Evolutionary conservation across 2,113 vertebrate species (phyloP).

Genomic region (Nesogale talazaci): DNA sequence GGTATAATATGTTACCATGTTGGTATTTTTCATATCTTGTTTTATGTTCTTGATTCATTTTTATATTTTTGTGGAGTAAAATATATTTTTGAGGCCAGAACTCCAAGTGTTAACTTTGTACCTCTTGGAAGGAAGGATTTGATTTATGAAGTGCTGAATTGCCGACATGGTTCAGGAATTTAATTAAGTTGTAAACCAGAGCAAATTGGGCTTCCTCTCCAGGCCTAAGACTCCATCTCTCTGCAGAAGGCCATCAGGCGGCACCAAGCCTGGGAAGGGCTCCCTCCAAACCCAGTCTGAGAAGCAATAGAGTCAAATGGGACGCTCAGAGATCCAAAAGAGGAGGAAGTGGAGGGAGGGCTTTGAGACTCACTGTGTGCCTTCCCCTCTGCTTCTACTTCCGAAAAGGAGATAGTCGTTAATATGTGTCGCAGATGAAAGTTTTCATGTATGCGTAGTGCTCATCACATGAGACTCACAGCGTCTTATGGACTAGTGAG

Average conservation of each 20-base stretch:
- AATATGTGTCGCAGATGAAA: no score
- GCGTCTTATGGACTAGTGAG: neutral
- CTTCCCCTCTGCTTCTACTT: neutral
- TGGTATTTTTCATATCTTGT: neutral
- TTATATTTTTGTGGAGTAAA: conserved; percentile 23
- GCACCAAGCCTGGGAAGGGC: neutral
- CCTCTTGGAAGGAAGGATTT: conserved; percentile 23
- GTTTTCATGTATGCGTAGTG: no score
- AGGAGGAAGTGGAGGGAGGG: neutral
- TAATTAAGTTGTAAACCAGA: conserved; percentile 20
- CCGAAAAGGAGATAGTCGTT: no score
- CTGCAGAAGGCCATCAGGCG: no score
- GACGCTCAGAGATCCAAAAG: neutral
- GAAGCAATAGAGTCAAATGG: neutral
- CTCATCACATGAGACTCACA: neutral
- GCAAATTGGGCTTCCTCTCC: neutral
- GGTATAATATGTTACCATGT: neutral
- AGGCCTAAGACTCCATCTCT: neutral
- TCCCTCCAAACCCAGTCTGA: neutral
- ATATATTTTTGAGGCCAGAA: neutral
- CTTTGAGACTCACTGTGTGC: neutral
- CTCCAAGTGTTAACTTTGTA: neutral
- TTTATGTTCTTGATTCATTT: conserved; percentile 37
- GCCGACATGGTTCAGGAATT: neutral
- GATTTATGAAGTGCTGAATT: neutral